Evolutionary conservation across 2,113 vertebrate genomes (phyloP).

Genomic region (Xenus cinereus): DNA sequence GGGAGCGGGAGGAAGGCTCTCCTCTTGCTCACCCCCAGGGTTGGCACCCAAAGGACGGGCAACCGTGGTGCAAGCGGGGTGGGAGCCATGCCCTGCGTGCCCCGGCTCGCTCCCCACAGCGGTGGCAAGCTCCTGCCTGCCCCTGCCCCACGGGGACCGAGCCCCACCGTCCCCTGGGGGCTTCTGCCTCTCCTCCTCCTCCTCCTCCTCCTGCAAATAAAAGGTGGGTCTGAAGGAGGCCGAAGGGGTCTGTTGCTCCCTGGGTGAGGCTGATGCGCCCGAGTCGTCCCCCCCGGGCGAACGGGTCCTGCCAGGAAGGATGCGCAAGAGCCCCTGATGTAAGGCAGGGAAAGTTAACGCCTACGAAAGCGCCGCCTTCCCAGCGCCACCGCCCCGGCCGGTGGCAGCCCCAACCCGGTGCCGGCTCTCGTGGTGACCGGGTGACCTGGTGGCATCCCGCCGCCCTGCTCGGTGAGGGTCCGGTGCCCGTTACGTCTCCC

Average conservation of each 20-base stretch:
- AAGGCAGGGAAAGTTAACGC: background rate
- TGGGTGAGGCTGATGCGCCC: background rate
- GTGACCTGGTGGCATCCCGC: background rate
- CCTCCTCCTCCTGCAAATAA: background rate
- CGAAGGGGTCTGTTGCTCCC: too few species aligned
- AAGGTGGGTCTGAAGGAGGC: background rate
- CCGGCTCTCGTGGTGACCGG: background rate
- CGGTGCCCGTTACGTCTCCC: too few species aligned
- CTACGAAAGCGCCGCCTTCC: rapidly evolving
- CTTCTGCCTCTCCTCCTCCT: background rate
- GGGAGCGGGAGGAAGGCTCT: background rate
- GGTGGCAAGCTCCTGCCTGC: background rate
- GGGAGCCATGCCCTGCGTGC: background rate
- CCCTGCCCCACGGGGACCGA: background rate
- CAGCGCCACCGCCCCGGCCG: rapidly evolving
- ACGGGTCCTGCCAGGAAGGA: background rate
- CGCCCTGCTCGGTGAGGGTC: background rate
- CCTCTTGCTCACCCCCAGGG: background rate
- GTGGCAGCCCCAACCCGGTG: rapidly evolving
- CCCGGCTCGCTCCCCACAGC: rapidly evolving
- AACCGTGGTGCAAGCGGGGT: background rate
- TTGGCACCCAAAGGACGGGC: rapidly evolving
- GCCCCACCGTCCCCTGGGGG: background rate
- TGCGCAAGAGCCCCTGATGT: background rate
- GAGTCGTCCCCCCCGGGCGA: background rate